Conservation (phyloP, 2,888 invertebrate genomes). For the Cistogaster globosa region DNA sequence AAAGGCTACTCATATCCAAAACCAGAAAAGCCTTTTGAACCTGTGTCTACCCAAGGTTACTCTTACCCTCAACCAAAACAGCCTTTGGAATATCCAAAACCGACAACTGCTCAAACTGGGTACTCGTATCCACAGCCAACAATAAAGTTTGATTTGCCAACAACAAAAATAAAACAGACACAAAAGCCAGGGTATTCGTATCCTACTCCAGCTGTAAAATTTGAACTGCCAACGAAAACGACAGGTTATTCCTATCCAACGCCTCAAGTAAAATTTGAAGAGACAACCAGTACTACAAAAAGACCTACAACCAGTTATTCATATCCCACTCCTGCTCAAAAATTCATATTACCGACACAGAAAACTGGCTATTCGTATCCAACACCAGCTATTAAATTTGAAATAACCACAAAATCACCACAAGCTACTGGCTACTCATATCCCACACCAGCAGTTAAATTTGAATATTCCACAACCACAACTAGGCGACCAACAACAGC, state of each 20-base stretch:
- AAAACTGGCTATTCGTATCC: constrained; percentile 64
- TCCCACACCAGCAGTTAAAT: constrained; percentile 72
- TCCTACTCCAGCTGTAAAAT: constrained; percentile 75
- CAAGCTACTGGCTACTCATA: constrained; percentile 74
- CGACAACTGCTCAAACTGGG: constrained; percentile 60
- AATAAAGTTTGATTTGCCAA: constrained; percentile 50
- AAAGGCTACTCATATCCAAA: constrained; percentile 59
- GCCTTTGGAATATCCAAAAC: constrained; percentile 64
- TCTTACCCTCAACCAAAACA: constrained; percentile 55
- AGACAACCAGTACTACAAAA: constrained; percentile 53
- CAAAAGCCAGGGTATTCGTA: constrained; percentile 74
- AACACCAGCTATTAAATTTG: constrained; percentile 56
- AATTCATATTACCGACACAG: constrained; percentile 51
- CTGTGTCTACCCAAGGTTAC: constrained; percentile 58
- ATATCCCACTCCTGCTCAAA: constrained; percentile 55
- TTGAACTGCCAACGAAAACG: constrained; percentile 65
- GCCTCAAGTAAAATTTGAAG: constrained; percentile 50
- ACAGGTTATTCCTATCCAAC: constrained; percentile 52
- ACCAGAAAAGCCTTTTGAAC: constrained; percentile 45
- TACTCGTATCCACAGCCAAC: constrained; percentile 72
- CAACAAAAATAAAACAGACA: constrained; percentile 11
- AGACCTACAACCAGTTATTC: constrained; percentile 54
- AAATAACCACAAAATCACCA: constrained; percentile 41
- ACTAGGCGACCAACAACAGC: constrained; percentile 67
- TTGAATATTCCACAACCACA: constrained; percentile 57